Percentiles rank a stretch among this genome's conserved stretches.
These are phyloP conservation scores for Lasioglossum calceatum DNA, from an alignment of 2,888 invertebrate species.

Conservation along the genomic window DNA sequence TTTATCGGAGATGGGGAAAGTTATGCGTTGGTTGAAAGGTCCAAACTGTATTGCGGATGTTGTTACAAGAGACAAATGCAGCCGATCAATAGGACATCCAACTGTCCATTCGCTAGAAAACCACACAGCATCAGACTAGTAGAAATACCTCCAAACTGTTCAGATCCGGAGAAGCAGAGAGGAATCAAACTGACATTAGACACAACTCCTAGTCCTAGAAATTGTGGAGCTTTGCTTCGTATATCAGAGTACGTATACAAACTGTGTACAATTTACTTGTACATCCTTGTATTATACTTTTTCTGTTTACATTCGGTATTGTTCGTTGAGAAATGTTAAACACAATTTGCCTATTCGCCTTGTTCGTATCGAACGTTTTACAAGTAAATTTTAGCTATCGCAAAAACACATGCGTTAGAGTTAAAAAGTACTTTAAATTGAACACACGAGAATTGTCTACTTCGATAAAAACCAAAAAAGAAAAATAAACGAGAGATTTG, in stretches of 20 bases:
- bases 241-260: conserved; percentile 88
- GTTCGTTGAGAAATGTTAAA: conserved; percentile 11
- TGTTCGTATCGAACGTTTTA: background rate
- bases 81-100: conserved; percentile 86
- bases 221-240: conserved; percentile 86
- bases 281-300: background rate
- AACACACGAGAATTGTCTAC: conserved; percentile 13
- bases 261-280: conserved; percentile 24
- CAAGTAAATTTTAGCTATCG: background rate
- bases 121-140: conserved; percentile 94
- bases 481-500: background rate
- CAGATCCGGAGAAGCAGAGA: conserved; percentile 85
- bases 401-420: background rate
- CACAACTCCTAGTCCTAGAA: conserved; percentile 84
- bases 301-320: conserved; percentile 9
- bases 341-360: background rate
- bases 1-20: conserved; percentile 97
- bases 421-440: conserved; percentile 19
- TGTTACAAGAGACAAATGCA: conserved; percentile 92
- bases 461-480: background rate
- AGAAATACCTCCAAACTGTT: conserved; percentile 89
- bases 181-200: conserved; percentile 88
- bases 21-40: conserved; percentile 95
- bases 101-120: conserved; percentile 85
- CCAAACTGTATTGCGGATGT: conserved; percentile 93